phyloP scores from a whole-genome alignment of 2,113 vertebrate species.

The Phalacrocorax aristotelis region DNA sequence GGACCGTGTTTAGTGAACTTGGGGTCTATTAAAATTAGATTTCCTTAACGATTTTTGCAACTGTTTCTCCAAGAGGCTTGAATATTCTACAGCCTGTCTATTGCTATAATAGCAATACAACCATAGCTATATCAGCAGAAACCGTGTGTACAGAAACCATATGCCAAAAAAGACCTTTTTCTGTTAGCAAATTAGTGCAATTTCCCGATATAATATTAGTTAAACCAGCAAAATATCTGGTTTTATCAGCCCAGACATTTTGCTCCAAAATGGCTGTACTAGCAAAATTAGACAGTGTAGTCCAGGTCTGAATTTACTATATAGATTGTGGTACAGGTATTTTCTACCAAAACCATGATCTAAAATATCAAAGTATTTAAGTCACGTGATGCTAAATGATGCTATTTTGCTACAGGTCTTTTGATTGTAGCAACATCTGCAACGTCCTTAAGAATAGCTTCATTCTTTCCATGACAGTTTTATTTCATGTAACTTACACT shows the following conservation, averaged over 20 bases:
- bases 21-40: not conserved
- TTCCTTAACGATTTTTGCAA: not conserved
- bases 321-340: not conserved
- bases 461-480: not conserved
- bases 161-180: not conserved
- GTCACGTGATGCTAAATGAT: not conserved
- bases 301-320: not conserved
- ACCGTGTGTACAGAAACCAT: rapidly evolving
- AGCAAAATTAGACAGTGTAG: not conserved
- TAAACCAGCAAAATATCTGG: not conserved
- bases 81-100: not conserved
- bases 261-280: not conserved
- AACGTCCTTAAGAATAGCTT: not conserved
- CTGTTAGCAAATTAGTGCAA: not conserved
- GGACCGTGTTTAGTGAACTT: not conserved
- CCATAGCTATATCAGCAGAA: not conserved
- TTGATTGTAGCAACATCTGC: not conserved
- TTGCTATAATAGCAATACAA: not conserved
- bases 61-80: not conserved
- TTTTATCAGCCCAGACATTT: not conserved
- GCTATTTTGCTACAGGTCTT: not conserved
- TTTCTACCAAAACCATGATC: not conserved
- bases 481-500: not conserved
- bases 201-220: not conserved
- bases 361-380: not conserved